Evolutionary conservation across 2,888 invertebrate species (phyloP).

Genomic region (Camponotus fellah): DNA sequence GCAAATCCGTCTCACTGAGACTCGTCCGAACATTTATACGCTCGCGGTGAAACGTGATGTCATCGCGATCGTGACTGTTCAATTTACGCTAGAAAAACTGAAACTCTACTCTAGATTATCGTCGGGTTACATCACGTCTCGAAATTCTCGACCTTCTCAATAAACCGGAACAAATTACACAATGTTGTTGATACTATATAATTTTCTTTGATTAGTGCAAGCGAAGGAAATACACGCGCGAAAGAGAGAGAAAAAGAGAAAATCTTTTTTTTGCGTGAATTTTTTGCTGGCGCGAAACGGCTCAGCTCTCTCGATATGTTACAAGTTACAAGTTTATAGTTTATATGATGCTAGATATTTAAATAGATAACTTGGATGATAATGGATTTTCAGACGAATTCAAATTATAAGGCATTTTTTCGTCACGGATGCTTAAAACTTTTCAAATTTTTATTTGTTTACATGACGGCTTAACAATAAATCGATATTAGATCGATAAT

Average conservation of each 20-base stretch:
- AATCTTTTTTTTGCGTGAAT: not conserved
- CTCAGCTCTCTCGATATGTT: not conserved
- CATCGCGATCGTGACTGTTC: conserved; percentile 41
- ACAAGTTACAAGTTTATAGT: not conserved
- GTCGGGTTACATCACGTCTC: not conserved
- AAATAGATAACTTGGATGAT: not conserved
- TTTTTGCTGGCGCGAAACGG: not conserved
- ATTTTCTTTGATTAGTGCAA: not conserved
- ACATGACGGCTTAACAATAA: not conserved
- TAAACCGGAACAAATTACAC: not conserved
- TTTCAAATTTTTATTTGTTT: not conserved
- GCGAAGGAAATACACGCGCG: not conserved
- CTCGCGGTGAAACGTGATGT: conserved; percentile 18
- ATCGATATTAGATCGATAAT: not conserved
- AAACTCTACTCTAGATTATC: not conserved
- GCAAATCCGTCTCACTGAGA: not conserved
- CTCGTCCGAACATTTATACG: not conserved
- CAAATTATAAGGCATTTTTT: not conserved
- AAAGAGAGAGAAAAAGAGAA: not conserved
- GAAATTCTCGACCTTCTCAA: not conserved
- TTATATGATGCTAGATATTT: not conserved
- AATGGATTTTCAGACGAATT: not conserved
- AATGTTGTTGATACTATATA: not conserved
- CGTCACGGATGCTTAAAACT: not conserved
- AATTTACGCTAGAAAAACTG: not conserved